Evolutionary conservation across 2,797 vertebrate species (phyloP).

Genomic region (Chelon auratus): DNA sequence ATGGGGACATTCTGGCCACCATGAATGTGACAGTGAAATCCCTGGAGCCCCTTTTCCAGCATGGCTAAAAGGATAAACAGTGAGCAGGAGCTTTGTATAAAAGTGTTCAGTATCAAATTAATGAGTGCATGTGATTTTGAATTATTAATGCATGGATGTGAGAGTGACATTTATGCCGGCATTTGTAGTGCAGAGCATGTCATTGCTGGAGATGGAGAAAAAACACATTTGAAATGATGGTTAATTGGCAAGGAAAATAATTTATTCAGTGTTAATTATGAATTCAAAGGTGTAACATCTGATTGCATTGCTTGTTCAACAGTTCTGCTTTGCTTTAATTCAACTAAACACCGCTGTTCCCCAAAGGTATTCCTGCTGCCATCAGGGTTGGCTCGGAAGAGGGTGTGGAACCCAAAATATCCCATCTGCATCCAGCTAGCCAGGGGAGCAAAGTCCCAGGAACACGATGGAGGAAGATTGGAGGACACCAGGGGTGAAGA

Average conservation of each 20-base stretch:
- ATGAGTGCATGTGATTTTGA: not conserved
- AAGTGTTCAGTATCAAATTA: not conserved
- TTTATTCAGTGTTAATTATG: not conserved
- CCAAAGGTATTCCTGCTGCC: constrained; percentile 89
- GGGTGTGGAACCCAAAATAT: constrained; percentile 93
- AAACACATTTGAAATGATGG: not conserved
- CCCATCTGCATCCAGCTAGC: constrained; percentile 89
- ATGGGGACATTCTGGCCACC: not conserved
- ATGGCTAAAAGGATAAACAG: not conserved
- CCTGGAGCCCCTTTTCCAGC: not conserved
- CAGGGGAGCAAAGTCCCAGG: not conserved
- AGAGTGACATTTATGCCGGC: not conserved
- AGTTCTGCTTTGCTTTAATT: constrained; percentile 14
- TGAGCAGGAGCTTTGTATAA: not conserved
- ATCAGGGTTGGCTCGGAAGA: constrained; percentile 87
- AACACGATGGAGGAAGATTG: constrained; percentile 24
- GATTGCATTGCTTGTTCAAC: constrained; percentile 2
- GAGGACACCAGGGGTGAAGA: constrained; percentile 47
- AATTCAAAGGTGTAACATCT: constrained; percentile 9
- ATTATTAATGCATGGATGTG: constrained; percentile 11
- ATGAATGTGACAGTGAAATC: not conserved
- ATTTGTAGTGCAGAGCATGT: not conserved
- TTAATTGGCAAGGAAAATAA: not conserved
- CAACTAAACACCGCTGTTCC: constrained; percentile 31
- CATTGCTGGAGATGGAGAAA: not conserved